These are phyloP conservation scores for Polietes domitor DNA, from an alignment of 2,888 invertebrate genomes.

Conservation along the genomic window DNA sequence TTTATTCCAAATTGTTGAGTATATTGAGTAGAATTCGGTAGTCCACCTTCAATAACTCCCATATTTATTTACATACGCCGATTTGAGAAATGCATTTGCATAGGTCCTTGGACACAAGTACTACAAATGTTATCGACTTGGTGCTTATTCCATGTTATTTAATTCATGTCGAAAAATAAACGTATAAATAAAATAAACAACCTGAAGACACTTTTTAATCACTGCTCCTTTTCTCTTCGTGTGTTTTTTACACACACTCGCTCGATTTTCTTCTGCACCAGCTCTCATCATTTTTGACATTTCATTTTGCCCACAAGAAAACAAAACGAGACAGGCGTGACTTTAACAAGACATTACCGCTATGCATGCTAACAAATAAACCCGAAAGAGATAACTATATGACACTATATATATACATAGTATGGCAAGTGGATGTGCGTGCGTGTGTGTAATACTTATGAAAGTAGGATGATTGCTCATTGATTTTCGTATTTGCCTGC, in stretches of 20 bases:
- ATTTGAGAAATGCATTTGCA: too few species aligned
- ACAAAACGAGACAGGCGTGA: constrained; percentile 62
- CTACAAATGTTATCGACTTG: too few species aligned
- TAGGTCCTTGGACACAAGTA: too few species aligned
- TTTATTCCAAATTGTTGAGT: too few species aligned
- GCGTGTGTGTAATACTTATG: constrained; percentile 50
- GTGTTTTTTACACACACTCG: neutral
- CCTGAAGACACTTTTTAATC: constrained; percentile 27
- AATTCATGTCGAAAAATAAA: constrained; percentile 17
- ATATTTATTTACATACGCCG: neutral
- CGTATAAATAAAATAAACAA: constrained; percentile 28
- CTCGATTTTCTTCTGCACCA: constrained; percentile 12
- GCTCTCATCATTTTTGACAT: constrained; percentile 57
- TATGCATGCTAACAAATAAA: constrained; percentile 27
- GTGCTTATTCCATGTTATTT: constrained; percentile 3
- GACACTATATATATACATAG: neutral
- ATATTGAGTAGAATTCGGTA: too few species aligned
- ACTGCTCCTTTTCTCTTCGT: constrained; percentile 7
- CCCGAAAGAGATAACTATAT: constrained; percentile 58
- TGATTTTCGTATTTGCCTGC: constrained; percentile 72
- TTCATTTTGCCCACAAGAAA: constrained; percentile 51
- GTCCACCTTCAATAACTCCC: neutral
- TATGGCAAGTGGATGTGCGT: constrained; percentile 9
- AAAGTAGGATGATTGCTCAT: constrained; percentile 69
- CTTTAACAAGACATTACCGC: constrained; percentile 49